A percentile compares a stretch with the other conserved stretches of the same genome.
Conservation (phyloP, 1,140 invertebrate species). For the Leptopilina boulardi region DNA sequence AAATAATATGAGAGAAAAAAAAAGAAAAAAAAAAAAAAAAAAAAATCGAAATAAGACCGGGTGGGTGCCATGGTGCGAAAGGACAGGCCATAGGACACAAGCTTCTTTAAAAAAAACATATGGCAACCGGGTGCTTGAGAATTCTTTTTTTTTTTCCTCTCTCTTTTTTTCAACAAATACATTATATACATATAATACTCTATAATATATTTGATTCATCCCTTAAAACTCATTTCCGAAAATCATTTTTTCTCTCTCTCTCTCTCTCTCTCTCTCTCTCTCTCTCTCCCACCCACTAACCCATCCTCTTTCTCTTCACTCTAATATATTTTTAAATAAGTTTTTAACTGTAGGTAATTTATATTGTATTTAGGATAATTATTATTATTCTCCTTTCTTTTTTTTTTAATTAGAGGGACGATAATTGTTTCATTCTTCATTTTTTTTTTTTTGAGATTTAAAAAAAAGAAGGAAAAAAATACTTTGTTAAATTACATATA, state of each 20-base stretch:
- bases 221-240: slow-evolving; percentile 16
- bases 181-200: too few relatives aligned
- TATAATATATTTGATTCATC: background rate
- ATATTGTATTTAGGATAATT: too few relatives aligned
- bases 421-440: background rate
- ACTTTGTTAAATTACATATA: too few relatives aligned
- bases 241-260: background rate
- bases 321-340: too few relatives aligned
- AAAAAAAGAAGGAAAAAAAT: too few relatives aligned
- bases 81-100: slow-evolving; percentile 19
- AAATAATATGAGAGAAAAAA: background rate
- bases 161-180: background rate
- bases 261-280: too few relatives aligned
- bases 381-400: too few relatives aligned
- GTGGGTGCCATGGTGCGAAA: slow-evolving; percentile 22
- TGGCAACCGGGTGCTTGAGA: slow-evolving; percentile 22
- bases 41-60: background rate
- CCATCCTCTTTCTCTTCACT: too few relatives aligned
- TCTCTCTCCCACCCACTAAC: too few relatives aligned
- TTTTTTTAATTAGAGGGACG: background rate
- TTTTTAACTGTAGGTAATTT: too few relatives aligned
- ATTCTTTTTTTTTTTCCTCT: background rate
- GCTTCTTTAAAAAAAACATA: slow-evolving; percentile 10
- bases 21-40: background rate
- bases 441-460: too few relatives aligned